phyloP scores from a whole-genome alignment of 2,888 invertebrate genomes.

The Stramonita haemastoma region DNA sequence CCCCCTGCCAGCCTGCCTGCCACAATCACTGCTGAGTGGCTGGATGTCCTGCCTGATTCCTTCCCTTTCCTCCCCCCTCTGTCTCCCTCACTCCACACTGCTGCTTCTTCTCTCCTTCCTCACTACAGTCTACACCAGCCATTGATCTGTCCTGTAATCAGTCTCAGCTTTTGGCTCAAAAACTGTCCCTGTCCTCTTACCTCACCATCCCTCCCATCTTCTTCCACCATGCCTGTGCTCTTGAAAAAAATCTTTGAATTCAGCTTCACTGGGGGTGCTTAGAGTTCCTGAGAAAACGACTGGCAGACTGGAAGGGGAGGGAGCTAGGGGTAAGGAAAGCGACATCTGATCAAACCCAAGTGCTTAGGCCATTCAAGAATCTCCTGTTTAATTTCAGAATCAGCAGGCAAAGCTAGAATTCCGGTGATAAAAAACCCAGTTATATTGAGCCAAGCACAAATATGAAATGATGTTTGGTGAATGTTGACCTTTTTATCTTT shows the following conservation, averaged over 20 bases:
- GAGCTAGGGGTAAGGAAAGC: not conserved
- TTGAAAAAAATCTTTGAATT: slow-evolving; percentile 49
- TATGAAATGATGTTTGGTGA: too few relatives aligned
- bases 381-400: too few relatives aligned
- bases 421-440: too few relatives aligned
- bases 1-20: slow-evolving; percentile 20
- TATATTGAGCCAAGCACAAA: too few relatives aligned
- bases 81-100: not conserved
- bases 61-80: not conserved
- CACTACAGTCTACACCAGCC: not conserved
- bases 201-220: not conserved
- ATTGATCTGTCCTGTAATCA: slow-evolving; percentile 32
- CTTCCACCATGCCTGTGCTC: not conserved
- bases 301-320: not conserved
- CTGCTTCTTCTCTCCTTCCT: not conserved
- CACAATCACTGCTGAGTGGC: slow-evolving; percentile 36
- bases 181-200: not conserved
- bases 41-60: not conserved
- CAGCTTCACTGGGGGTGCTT: slow-evolving; percentile 40
- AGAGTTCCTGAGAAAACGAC: slow-evolving; percentile 48
- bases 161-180: slow-evolving; percentile 40
- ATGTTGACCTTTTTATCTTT: too few relatives aligned
- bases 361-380: too few relatives aligned
- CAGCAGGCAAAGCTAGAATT: too few relatives aligned
- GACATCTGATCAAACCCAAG: too few relatives aligned